Conservation (phyloP, 2,888 invertebrate species). For the Drosophila anomelani region DNA sequence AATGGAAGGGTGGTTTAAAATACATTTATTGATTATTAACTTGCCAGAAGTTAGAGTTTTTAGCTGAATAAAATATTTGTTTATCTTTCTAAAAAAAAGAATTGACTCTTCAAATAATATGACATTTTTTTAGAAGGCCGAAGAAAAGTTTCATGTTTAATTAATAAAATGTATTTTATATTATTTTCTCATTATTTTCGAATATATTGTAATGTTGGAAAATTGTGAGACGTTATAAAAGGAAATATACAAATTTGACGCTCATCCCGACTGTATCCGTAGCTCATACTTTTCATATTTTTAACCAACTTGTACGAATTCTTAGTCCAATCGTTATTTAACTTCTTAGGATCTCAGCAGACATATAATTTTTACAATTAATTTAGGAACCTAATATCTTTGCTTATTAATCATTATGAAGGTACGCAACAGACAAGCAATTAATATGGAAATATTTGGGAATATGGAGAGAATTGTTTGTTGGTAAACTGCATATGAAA, state of each 20-base stretch:
- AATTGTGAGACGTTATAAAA: not conserved
- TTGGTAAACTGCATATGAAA: too few species aligned
- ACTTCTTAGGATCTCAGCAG: not conserved
- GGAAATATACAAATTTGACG: constrained; percentile 11
- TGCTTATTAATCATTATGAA: not conserved
- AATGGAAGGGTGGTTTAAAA: not conserved
- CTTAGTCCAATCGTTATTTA: too few species aligned
- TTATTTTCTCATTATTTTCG: too few species aligned
- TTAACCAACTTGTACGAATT: too few species aligned
- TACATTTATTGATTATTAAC: not conserved
- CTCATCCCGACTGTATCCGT: rapidly evolving
- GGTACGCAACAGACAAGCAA: too few species aligned
- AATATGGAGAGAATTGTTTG: too few species aligned
- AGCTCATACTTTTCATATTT: not conserved
- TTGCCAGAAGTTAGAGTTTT: too few species aligned
- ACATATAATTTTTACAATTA: constrained; percentile 32
- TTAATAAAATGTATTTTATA: too few species aligned
- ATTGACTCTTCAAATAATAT: not conserved
- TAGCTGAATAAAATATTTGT: not conserved
- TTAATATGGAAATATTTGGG: not conserved
- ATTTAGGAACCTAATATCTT: constrained; percentile 23
- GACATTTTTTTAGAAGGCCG: too few species aligned
- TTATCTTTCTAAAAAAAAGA: not conserved
- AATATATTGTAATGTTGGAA: too few species aligned
- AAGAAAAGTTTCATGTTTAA: too few species aligned